A percentile compares a stretch with the other conserved stretches of the same genome.
Conservation (phyloP, 2,113 vertebrate genomes). For the human (Homo sapiens) region GRCh38 chr1:176092501-176093000, state of each 20-base stretch:
- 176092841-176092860: not conserved
- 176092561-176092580: not conserved
- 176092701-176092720: not conserved
- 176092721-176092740: not conserved
- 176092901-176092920: not conserved
- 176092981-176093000: not conserved
- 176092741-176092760: not conserved
- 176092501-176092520: not conserved
- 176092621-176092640: not conserved
- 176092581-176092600: not conserved
- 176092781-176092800: not conserved
- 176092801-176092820: not conserved
- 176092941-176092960: not conserved
- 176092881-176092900: not conserved
- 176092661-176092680: not conserved
- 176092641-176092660: not conserved
- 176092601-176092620: not conserved
- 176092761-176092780: not conserved
- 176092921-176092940: not conserved
- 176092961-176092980: not conserved
- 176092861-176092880: not conserved
- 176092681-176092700: not conserved
- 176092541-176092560: not conserved
- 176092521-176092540: not conserved
- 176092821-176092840: not conserved